A percentile compares a stretch with the other conserved stretches of the same genome.
Conservation (phyloP, 2,797 vertebrate species). For the Phylloscopus collybita region DNA sequence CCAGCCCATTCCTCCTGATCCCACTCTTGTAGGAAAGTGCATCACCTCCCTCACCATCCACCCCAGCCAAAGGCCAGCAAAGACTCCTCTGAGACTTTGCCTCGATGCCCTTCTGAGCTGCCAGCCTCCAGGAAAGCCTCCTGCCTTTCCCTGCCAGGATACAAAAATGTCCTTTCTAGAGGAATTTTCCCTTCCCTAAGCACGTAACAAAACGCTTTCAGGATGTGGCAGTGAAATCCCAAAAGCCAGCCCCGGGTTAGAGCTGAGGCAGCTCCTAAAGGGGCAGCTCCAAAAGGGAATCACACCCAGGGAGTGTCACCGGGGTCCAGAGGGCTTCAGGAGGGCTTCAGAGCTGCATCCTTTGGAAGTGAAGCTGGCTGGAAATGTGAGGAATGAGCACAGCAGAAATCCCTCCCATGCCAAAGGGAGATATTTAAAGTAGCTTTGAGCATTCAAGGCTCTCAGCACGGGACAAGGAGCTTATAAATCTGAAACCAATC, state of each 20-base stretch:
- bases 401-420: background rate
- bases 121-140: background rate
- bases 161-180: background rate
- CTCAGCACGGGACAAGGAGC: background rate
- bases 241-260: background rate
- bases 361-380: background rate
- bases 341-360: background rate
- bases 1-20: background rate
- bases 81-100: background rate
- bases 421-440: background rate
- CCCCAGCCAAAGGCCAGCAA: background rate
- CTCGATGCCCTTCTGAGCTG: background rate
- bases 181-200: background rate
- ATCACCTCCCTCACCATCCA: background rate
- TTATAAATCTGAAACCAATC: background rate
- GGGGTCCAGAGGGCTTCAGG: background rate
- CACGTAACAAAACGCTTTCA: accelerated
- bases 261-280: background rate
- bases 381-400: background rate
- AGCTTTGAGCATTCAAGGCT: background rate
- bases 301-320: accelerated
- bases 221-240: background rate
- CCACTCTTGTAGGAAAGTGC: background rate
- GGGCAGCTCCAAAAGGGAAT: background rate
- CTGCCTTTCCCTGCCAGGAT: background rate